These are phyloP conservation scores for Aspidoscelis tigris DNA, from an alignment of 2,113 vertebrate species.

Conservation along the genomic window DNA sequence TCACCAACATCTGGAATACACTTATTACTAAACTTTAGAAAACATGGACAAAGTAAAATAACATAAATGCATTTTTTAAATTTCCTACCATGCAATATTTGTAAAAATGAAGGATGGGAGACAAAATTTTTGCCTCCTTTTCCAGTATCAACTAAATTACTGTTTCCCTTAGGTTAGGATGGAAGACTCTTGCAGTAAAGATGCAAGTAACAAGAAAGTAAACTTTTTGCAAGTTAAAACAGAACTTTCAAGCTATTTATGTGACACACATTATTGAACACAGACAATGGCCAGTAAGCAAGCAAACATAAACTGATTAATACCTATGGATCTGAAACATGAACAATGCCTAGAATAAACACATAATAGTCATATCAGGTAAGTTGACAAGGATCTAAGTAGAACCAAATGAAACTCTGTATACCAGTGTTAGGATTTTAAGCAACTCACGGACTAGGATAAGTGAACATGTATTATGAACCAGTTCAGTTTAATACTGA, in stretches of 20 bases:
- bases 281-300: background rate
- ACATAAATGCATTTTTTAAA: too few relatives aligned
- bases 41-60: background rate
- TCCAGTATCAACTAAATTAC: background rate
- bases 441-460: too few relatives aligned
- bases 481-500: too few relatives aligned
- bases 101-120: background rate
- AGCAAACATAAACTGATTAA: background rate
- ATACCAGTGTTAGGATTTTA: too few relatives aligned
- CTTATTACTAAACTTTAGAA: background rate
- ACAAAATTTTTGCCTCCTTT: background rate
- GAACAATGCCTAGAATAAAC: background rate
- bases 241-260: background rate
- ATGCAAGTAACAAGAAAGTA: background rate
- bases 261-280: background rate
- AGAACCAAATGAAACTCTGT: background rate
- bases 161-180: background rate
- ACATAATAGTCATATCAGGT: background rate
- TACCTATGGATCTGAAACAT: background rate
- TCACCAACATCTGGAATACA: background rate
- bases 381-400: background rate
- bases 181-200: background rate
- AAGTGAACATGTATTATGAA: too few relatives aligned
- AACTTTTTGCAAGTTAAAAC: background rate
- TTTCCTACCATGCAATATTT: too few relatives aligned